These are phyloP conservation scores for Timandra comae DNA, from an alignment of 2,888 invertebrate genomes.

Conservation along the genomic window DNA sequence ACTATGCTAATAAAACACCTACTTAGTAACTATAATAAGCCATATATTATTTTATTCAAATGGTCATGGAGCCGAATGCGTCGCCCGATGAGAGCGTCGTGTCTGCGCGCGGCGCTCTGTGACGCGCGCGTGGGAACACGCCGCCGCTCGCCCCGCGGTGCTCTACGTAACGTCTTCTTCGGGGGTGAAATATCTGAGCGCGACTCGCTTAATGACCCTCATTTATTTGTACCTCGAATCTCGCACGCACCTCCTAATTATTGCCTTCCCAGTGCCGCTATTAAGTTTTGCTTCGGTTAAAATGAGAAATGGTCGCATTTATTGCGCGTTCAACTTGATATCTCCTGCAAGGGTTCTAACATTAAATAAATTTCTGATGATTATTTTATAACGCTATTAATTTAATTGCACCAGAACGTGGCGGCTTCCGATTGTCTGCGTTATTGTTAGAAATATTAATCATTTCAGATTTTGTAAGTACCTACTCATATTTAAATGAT, in stretches of 20 bases:
- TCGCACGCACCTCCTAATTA: slow-evolving; percentile 71
- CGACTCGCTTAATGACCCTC: slow-evolving; percentile 71
- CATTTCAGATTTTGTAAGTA: too few relatives aligned
- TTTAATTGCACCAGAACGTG: slow-evolving; percentile 47
- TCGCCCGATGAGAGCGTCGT: too few relatives aligned
- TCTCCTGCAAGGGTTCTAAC: slow-evolving; percentile 60
- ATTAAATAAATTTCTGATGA: slow-evolving; percentile 69
- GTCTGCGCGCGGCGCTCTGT: too few relatives aligned
- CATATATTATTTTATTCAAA: too few relatives aligned
- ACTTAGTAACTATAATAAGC: too few relatives aligned
- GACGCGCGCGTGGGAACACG: slow-evolving; percentile 57
- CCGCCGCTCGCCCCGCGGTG: slow-evolving; percentile 38
- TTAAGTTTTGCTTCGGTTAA: slow-evolving; percentile 73
- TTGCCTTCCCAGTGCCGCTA: slow-evolving; percentile 72
- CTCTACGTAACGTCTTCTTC: slow-evolving; percentile 66
- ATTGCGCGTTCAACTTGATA: slow-evolving; percentile 70
- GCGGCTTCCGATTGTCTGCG: slow-evolving; percentile 2
- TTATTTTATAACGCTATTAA: slow-evolving; percentile 61
- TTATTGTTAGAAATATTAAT: too few relatives aligned
- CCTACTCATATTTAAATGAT: too few relatives aligned
- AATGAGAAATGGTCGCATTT: slow-evolving; percentile 73
- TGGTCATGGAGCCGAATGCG: too few relatives aligned
- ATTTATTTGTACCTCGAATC: slow-evolving; percentile 71
- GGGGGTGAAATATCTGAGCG: slow-evolving; percentile 73
- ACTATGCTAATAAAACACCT: too few relatives aligned